phyloP scores from a whole-genome alignment of 2,888 invertebrate species.

The Ypsolopha scabrella region DNA sequence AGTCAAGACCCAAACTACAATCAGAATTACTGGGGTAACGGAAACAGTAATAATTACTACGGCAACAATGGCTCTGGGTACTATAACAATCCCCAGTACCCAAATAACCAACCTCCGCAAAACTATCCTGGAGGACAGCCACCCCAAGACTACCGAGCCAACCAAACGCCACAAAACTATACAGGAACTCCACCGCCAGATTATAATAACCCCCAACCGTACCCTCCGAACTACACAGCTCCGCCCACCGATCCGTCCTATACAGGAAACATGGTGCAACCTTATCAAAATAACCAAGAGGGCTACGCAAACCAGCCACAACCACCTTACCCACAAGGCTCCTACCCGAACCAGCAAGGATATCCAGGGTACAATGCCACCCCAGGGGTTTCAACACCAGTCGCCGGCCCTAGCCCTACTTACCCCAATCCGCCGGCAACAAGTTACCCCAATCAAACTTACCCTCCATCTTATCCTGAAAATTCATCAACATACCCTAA shows the following conservation, averaged over 20 bases:
- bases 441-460: slow-evolving; percentile 28
- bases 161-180: slow-evolving; percentile 12
- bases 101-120: slow-evolving; percentile 39
- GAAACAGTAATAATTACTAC: slow-evolving; percentile 33
- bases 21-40: slow-evolving; percentile 49
- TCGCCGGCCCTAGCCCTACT: slow-evolving; percentile 19
- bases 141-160: slow-evolving; percentile 12
- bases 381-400: slow-evolving; percentile 39
- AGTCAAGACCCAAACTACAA: slow-evolving; percentile 6
- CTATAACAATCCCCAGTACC: slow-evolving; percentile 53
- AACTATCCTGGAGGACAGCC: slow-evolving; percentile 42
- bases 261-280: slow-evolving; percentile 30
- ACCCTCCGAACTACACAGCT: slow-evolving; percentile 8
- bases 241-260: slow-evolving; percentile 35
- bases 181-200: too few relatives aligned
- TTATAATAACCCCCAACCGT: neutral
- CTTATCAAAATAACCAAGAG: slow-evolving; percentile 40
- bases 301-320: slow-evolving; percentile 21
- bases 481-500: slow-evolving; percentile 29
- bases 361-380: slow-evolving; percentile 21
- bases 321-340: neutral
- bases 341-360: slow-evolving; percentile 14
- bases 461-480: slow-evolving; percentile 31
- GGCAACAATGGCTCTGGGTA: slow-evolving; percentile 36
- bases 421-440: neutral